phyloP scores from a whole-genome alignment of 2,888 invertebrate genomes.

The Lottia gigantea region DNA sequence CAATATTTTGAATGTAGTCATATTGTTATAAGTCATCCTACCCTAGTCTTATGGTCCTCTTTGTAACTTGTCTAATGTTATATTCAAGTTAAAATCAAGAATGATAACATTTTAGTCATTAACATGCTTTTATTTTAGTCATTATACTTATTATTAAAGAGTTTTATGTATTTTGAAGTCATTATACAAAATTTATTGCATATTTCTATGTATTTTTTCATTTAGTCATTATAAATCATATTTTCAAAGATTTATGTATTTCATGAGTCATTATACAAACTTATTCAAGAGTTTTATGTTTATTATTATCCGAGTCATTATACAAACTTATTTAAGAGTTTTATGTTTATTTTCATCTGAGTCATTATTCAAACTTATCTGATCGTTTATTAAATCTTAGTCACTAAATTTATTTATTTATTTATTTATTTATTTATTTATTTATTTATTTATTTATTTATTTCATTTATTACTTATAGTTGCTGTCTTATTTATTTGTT shows the following conservation, averaged over 20 bases:
- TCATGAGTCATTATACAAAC: too few species aligned
- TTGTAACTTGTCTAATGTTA: neutral
- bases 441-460: slow-evolving; percentile 15
- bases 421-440: slow-evolving; percentile 10
- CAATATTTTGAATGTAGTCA: too few species aligned
- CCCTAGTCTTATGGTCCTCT: neutral
- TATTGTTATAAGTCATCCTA: neutral
- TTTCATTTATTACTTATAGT: slow-evolving; percentile 14
- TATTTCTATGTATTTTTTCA: neutral
- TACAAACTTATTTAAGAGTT: neutral
- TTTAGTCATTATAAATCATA: too few species aligned
- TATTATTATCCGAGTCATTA: too few species aligned
- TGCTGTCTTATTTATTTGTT: neutral
- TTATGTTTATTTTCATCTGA: neutral
- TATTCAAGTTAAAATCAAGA: too few species aligned
- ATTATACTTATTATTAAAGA: neutral
- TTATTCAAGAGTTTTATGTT: too few species aligned
- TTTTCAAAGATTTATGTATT: too few species aligned
- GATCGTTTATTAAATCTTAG: neutral
- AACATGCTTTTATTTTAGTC: neutral
- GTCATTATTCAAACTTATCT: neutral
- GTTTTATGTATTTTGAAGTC: neutral
- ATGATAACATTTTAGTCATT: neutral
- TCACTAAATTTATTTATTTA: slow-evolving; percentile 24
- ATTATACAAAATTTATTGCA: neutral